Conservation (phyloP, 2,113 vertebrate species). For the Glaucidium brasilianum region DNA sequence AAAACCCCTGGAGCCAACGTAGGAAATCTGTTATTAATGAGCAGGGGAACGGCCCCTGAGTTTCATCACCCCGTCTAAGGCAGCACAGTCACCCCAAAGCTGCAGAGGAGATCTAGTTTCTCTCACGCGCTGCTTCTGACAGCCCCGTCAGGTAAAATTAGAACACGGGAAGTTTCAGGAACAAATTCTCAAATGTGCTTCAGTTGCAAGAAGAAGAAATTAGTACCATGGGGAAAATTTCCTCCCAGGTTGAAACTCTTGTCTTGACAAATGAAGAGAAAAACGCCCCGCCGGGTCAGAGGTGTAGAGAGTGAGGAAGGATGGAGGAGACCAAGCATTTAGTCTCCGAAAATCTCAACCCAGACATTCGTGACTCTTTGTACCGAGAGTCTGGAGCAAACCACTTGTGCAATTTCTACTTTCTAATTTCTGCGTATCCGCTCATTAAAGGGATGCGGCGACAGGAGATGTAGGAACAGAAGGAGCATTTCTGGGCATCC, state of each 20-base stretch:
- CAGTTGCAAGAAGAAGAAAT: constrained; percentile 60
- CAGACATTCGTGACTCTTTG: neutral
- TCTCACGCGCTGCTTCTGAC: neutral
- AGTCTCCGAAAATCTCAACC: neutral
- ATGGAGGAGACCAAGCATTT: neutral
- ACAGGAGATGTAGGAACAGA: constrained; percentile 16
- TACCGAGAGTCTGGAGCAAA: neutral
- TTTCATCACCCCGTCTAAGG: neutral
- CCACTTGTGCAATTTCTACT: neutral
- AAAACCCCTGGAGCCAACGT: neutral
- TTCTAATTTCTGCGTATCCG: neutral
- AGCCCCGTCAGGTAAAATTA: constrained; percentile 47
- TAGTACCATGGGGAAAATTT: constrained; percentile 47
- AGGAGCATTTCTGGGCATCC: constrained; percentile 5
- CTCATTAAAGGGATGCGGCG: neutral
- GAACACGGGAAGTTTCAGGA: constrained; percentile 65
- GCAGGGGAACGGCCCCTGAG: neutral
- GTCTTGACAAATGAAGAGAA: neutral
- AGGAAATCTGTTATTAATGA: neutral
- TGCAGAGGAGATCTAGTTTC: neutral
- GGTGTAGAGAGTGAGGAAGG: neutral
- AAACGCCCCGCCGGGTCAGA: neutral
- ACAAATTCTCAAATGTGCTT: constrained; percentile 21
- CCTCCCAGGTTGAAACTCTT: constrained; percentile 32
- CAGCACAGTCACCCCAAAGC: neutral